phyloP scores from a whole-genome alignment of 2,888 invertebrate species.

The Timema podura region DNA sequence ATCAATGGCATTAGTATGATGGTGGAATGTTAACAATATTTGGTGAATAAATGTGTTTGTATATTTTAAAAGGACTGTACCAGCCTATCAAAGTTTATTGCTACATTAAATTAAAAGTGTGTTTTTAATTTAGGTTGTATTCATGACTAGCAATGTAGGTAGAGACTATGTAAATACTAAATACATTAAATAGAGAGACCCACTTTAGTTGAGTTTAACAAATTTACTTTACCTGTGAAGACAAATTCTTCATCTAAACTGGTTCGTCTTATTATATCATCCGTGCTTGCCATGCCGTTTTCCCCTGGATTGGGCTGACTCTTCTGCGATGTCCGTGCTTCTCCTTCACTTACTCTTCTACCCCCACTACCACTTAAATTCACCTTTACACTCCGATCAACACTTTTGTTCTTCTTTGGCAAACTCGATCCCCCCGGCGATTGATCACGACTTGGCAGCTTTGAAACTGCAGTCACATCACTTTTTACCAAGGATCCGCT shows the following conservation, averaged over 20 bases:
- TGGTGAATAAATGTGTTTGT: too few species aligned
- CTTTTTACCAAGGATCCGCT: background rate
- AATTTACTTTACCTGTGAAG: conserved; percentile 47
- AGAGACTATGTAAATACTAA: background rate
- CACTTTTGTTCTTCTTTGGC: conserved; percentile 38
- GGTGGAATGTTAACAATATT: too few species aligned
- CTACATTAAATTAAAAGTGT: too few species aligned
- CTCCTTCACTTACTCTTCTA: conserved; percentile 24
- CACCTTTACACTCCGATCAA: conserved; percentile 27
- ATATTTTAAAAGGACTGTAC: too few species aligned
- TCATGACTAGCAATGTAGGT: too few species aligned
- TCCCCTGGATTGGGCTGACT: background rate
- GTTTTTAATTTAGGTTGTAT: too few species aligned
- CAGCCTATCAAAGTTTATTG: too few species aligned
- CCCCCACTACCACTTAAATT: conserved; percentile 19
- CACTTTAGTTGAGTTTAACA: background rate
- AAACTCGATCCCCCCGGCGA: background rate
- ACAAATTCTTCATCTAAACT: conserved; percentile 49
- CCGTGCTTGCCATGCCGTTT: conserved; percentile 2
- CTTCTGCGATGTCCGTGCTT: conserved; percentile 11
- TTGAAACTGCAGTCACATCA: background rate
- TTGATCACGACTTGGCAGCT: background rate
- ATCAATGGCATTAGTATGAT: too few species aligned
- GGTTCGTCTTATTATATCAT: conserved; percentile 61
- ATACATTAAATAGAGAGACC: background rate